Conservation (phyloP, 2,888 invertebrate species). For the Apodemia mormo region DNA sequence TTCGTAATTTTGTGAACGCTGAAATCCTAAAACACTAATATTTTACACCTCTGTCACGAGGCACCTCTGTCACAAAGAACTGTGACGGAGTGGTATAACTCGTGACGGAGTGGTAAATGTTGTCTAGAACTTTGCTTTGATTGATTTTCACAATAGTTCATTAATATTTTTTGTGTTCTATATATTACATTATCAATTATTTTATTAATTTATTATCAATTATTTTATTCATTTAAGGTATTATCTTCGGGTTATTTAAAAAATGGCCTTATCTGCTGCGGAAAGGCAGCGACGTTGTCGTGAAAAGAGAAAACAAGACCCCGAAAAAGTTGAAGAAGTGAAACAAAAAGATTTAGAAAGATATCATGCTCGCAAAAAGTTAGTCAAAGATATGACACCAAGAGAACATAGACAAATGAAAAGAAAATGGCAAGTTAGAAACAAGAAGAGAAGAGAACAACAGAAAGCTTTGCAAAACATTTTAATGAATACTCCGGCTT, state of each 20-base stretch:
- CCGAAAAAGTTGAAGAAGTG: constrained; percentile 28
- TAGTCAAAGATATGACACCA: background rate
- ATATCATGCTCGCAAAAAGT: too few species aligned
- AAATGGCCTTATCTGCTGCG: background rate
- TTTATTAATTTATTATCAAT: too few species aligned
- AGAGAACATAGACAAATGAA: constrained; percentile 38
- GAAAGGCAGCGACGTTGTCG: background rate
- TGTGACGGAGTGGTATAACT: constrained; percentile 1
- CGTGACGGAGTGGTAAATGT: background rate
- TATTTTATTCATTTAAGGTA: background rate
- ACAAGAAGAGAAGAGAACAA: constrained; percentile 18
- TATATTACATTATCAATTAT: too few species aligned
- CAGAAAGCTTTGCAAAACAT: background rate
- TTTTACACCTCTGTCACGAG: too few species aligned
- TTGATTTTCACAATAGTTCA: background rate
- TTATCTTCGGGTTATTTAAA: too few species aligned
- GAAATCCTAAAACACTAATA: too few species aligned
- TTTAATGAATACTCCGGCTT: background rate
- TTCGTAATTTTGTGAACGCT: too few species aligned
- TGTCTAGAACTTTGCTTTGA: background rate
- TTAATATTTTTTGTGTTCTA: background rate
- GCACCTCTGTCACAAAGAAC: background rate
- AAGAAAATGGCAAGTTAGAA: constrained; percentile 32
- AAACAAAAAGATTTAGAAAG: too few species aligned
- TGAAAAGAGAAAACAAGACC: background rate